Evolutionary conservation across 2,888 invertebrate genomes (phyloP).

Genomic region (Loripinus fragilis): DNA sequence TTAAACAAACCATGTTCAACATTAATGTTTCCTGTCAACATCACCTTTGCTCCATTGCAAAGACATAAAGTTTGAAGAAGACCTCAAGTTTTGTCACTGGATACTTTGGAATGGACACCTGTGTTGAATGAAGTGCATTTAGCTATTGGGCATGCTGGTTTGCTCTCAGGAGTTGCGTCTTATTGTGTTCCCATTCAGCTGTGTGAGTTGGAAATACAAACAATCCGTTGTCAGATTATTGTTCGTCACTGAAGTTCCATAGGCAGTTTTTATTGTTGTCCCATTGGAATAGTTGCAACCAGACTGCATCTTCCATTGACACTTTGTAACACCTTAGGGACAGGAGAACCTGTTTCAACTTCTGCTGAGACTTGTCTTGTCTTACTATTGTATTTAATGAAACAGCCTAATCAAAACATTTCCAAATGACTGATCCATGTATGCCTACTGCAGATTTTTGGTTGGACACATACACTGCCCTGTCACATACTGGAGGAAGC

Average conservation of each 20-base stretch:
- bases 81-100: constrained; percentile 22
- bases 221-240: constrained; percentile 24
- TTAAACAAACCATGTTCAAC: constrained; percentile 31
- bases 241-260: not conserved
- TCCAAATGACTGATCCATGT: constrained; percentile 46
- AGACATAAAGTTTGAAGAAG: constrained; percentile 33
- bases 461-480: constrained; percentile 37
- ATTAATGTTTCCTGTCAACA: not conserved
- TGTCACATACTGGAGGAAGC: constrained; percentile 56
- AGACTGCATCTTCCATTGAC: not conserved
- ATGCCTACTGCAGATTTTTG: constrained; percentile 24
- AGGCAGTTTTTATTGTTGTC: not conserved
- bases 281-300: not conserved
- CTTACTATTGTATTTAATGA: constrained; percentile 31
- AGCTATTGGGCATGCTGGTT: constrained; percentile 27
- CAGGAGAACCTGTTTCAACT: constrained; percentile 21
- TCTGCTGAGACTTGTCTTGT: constrained; percentile 33
- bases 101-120: not conserved
- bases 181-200: constrained; percentile 40
- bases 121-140: not conserved
- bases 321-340: not conserved
- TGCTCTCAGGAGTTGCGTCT: constrained; percentile 22
- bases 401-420: constrained; percentile 40
- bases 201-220: constrained; percentile 49
- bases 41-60: constrained; percentile 13